Evolutionary conservation across 1,140 invertebrate species (phyloP).

Genomic region (Drosophila azteca): DNA sequence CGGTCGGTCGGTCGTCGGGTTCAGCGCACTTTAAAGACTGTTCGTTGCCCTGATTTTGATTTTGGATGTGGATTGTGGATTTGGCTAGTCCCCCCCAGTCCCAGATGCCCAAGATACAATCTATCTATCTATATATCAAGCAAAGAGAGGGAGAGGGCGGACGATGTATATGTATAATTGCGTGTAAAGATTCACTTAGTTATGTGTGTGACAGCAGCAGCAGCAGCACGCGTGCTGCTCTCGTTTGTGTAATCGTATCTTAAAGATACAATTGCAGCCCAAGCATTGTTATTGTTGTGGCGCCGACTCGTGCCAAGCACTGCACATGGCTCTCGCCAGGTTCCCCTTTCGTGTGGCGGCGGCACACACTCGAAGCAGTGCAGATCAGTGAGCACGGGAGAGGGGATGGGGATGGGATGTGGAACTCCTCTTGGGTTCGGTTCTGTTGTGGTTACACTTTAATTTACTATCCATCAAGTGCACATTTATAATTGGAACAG

Average conservation of each 20-base stretch:
- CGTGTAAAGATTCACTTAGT: conserved; percentile 69
- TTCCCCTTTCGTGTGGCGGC: conserved; percentile 6
- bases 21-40: conserved; percentile 74
- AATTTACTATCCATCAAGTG: conserved; percentile 72
- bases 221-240: conserved; percentile 40
- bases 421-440: conserved; percentile 20
- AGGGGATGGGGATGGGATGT: no score
- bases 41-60: conserved; percentile 60
- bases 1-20: conserved; percentile 26
- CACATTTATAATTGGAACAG: conserved; percentile 72
- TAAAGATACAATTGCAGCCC: conserved; percentile 53
- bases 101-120: conserved; percentile 26
- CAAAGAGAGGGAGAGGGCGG: conserved; percentile 20
- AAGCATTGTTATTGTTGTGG: conserved; percentile 15
- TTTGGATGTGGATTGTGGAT: conserved; percentile 23
- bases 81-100: neutral
- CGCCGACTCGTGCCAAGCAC: conserved; percentile 46
- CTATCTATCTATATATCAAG: conserved; percentile 8
- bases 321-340: conserved; percentile 34
- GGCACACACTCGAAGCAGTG: no score
- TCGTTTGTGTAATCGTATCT: conserved; percentile 49
- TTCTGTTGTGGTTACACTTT: conserved; percentile 69
- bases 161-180: conserved; percentile 42
- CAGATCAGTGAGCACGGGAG: no score
- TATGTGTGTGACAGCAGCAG: conserved; percentile 19